A percentile compares a stretch with the other conserved stretches of the same genome.
phyloP scores from a whole-genome alignment of 2,888 invertebrate species.

The Miltochrista miniata region DNA sequence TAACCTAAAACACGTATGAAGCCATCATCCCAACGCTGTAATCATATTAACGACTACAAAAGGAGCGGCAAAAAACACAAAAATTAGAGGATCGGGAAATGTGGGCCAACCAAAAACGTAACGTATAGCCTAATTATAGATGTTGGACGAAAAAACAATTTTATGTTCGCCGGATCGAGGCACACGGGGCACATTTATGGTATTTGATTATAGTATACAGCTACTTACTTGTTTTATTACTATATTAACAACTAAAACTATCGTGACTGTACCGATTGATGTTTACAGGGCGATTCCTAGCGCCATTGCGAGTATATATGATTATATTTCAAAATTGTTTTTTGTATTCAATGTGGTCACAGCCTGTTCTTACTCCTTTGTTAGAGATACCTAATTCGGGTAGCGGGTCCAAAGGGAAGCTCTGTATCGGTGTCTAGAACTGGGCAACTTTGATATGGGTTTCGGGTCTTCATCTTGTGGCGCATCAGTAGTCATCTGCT shows the following conservation, averaged over 20 bases:
- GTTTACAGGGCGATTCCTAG: constrained; percentile 23
- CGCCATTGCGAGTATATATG: background rate
- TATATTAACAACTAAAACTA: constrained; percentile 35
- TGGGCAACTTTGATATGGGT: no score
- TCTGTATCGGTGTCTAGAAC: no score
- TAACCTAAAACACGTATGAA: constrained; percentile 84
- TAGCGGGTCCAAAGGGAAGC: no score
- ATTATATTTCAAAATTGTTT: no score
- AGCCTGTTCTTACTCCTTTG: no score
- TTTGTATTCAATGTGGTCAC: no score
- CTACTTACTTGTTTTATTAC: constrained; percentile 37
- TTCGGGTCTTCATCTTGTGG: no score
- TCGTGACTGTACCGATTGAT: constrained; percentile 26
- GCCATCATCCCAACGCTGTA: constrained; percentile 83
- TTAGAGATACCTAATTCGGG: no score
- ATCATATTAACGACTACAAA: constrained; percentile 84
- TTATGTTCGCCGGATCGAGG: constrained; percentile 65
- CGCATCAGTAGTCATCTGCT: no score
- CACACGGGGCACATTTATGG: constrained; percentile 66
- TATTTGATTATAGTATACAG: constrained; percentile 47
- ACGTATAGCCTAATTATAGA: constrained; percentile 83
- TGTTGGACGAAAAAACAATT: constrained; percentile 82
- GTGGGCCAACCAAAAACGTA: constrained; percentile 84
- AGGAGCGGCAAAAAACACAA: constrained; percentile 80
- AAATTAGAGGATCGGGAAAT: constrained; percentile 84